phyloP scores from a whole-genome alignment of 1,140 invertebrate species.

The Oedothorax gibbosus region DNA sequence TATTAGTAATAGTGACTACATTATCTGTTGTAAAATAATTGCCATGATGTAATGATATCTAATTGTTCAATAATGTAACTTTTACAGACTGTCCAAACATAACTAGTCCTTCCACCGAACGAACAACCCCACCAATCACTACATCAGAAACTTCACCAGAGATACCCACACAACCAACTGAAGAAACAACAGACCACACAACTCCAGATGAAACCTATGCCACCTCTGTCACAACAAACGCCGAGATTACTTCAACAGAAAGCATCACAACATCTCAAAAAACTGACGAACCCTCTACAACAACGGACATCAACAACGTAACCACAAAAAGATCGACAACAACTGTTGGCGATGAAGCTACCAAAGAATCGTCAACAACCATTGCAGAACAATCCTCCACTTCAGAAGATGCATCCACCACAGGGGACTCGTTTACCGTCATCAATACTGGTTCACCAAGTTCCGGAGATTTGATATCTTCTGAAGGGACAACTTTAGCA shows the following conservation, averaged over 20 bases:
- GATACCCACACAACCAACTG: background rate
- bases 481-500: background rate
- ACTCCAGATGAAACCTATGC: background rate
- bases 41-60: no score
- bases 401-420: background rate
- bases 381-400: background rate
- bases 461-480: background rate
- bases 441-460: background rate
- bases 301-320: no score
- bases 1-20: no score
- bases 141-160: background rate
- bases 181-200: background rate
- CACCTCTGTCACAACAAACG: no score
- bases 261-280: no score
- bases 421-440: background rate
- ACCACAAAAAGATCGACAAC: no score
- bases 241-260: no score
- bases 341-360: background rate
- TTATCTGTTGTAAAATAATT: no score
- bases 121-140: background rate
- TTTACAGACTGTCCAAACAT: background rate
- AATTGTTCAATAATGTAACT: no score
- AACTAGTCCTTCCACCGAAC: background rate
- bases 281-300: no score
- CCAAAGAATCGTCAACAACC: background rate